Conservation (phyloP, 1,140 invertebrate genomes). For the Whitmania pigra region DNA sequence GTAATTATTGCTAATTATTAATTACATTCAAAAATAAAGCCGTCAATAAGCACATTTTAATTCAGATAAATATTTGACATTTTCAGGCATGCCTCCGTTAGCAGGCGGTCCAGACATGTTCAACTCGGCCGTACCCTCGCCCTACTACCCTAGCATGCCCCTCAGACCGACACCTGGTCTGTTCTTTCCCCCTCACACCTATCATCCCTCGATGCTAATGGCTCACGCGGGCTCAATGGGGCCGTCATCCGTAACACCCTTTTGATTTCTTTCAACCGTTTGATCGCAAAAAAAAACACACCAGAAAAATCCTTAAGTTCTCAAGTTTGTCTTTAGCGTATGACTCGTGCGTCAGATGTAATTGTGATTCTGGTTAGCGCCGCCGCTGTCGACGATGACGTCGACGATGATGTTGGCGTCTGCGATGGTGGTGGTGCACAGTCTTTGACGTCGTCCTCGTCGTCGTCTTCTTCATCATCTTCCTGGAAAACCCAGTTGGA, state of each 20-base stretch:
- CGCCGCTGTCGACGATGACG: no score
- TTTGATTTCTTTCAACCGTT: background rate
- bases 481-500: no score
- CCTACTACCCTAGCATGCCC: slow-evolving; percentile 2
- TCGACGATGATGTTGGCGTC: no score
- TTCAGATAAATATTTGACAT: no score
- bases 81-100: background rate
- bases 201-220: slow-evolving; percentile 10
- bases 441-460: no score
- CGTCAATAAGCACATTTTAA: no score
- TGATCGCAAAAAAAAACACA: background rate
- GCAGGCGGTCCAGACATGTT: background rate
- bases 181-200: slow-evolving; percentile 7
- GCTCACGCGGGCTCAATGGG: background rate
- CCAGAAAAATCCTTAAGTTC: background rate
- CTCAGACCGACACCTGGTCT: background rate
- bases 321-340: background rate
- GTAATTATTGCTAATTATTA: no score
- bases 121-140: background rate
- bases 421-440: no score
- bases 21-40: no score
- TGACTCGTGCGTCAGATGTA: background rate
- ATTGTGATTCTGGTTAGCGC: no score
- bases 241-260: background rate
- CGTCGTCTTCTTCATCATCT: no score